phyloP scores from a whole-genome alignment of 2,888 invertebrate species.

The Leptothorax acervorum region DNA sequence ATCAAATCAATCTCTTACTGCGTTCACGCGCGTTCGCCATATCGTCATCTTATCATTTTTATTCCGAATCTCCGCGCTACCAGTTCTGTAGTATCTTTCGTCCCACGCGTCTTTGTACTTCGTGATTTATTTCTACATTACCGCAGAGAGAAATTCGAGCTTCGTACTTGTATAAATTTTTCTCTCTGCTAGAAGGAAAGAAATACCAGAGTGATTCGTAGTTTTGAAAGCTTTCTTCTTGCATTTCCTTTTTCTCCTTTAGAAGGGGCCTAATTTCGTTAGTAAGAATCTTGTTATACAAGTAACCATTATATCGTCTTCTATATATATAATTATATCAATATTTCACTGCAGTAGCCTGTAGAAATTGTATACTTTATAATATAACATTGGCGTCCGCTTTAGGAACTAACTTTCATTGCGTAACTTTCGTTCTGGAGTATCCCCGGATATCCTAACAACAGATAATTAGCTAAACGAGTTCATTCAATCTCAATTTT shows the following conservation, averaged over 20 bases:
- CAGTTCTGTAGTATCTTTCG: not conserved
- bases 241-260: not conserved
- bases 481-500: conserved; percentile 16
- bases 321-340: conserved; percentile 38
- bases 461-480: conserved; percentile 31
- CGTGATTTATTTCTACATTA: conserved; percentile 36
- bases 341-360: conserved; percentile 18
- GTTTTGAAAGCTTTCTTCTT: conserved; percentile 9
- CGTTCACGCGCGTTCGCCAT: conserved; percentile 2
- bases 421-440: conserved; percentile 11
- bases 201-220: not conserved
- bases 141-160: not conserved
- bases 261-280: not conserved
- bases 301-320: conserved; percentile 24
- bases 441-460: conserved; percentile 26
- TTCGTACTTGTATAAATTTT: conserved; percentile 29
- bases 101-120: conserved; percentile 15
- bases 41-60: conserved; percentile 32
- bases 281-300: conserved; percentile 15
- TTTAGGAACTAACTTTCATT: conserved; percentile 32
- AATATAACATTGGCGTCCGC: conserved; percentile 27
- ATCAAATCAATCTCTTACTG: conserved; percentile 33
- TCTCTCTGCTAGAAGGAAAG: not conserved
- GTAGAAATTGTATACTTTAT: conserved; percentile 20
- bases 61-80: not conserved